phyloP scores from a whole-genome alignment of 2,797 vertebrate genomes.

The Siniperca obscura region DNA sequence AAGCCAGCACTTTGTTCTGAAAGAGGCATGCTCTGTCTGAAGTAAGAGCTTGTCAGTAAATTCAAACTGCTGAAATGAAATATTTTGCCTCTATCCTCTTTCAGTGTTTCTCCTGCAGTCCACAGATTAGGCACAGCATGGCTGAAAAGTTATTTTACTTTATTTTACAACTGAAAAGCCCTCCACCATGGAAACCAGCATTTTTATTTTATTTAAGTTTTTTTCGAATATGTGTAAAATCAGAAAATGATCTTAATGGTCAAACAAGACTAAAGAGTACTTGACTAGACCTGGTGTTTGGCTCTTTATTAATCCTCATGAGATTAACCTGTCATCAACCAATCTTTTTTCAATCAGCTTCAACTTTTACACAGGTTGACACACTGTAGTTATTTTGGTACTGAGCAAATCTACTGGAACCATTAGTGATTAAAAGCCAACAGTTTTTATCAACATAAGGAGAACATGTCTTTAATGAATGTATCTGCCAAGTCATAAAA shows the following conservation, averaged over 20 bases:
- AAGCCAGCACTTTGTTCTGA: constrained; percentile 6
- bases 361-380: neutral
- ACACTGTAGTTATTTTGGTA: neutral
- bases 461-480: too few relatives aligned
- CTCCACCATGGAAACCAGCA: neutral
- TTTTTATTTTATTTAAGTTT: neutral
- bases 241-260: neutral
- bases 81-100: constrained; percentile 20
- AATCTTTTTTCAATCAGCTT: neutral
- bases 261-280: neutral
- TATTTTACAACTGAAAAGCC: neutral
- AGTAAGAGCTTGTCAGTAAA: constrained; percentile 28
- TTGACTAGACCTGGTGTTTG: neutral
- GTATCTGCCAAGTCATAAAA: too few relatives aligned
- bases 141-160: constrained; percentile 3
- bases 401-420: neutral
- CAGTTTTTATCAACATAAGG: neutral
- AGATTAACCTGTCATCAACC: neutral
- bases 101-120: neutral
- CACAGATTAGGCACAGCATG: neutral
- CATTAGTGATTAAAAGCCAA: neutral
- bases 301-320: neutral
- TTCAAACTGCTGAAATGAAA: constrained; percentile 32
- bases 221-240: neutral
- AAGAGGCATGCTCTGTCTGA: constrained; percentile 10